Percentiles rank a stretch among this genome's conserved stretches.
Conservation (phyloP, 2,888 invertebrate species). For the Drosophila recens region DNA sequence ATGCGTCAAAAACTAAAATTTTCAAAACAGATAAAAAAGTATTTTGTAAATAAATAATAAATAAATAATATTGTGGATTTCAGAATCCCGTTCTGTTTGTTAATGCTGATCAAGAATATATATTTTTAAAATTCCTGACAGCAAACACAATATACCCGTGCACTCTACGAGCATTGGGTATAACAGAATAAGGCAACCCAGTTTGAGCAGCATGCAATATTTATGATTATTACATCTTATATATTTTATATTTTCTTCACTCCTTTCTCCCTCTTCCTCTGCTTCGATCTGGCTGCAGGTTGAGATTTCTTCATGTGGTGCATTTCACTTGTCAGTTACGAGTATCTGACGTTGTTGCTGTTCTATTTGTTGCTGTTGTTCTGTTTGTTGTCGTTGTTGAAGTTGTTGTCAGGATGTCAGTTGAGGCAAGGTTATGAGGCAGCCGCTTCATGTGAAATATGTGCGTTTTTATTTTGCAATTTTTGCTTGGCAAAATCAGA, state of each 20-base stretch:
- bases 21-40: no score
- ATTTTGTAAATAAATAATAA: no score
- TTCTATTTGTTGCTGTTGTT: conserved; percentile 12
- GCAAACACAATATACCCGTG: neutral
- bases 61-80: no score
- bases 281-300: conserved; percentile 39
- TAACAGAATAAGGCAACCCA: conserved; percentile 4
- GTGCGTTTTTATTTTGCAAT: conserved; percentile 49
- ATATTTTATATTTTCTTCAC: conserved; percentile 13
- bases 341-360: conserved; percentile 31
- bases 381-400: conserved; percentile 23
- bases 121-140: no score
- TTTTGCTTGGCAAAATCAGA: conserved; percentile 28
- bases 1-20: no score
- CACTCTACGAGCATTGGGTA: neutral
- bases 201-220: conserved; percentile 63
- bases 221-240: conserved; percentile 63
- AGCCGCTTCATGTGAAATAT: conserved; percentile 45
- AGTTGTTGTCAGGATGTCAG: conserved; percentile 45
- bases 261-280: conserved; percentile 14
- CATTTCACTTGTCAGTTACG: conserved; percentile 60
- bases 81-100: no score
- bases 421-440: conserved; percentile 49
- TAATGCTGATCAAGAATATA: no score
- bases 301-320: conserved; percentile 34